Conservation (phyloP, 2,797 vertebrate species). For the Tachyglossus aculeatus region DNA sequence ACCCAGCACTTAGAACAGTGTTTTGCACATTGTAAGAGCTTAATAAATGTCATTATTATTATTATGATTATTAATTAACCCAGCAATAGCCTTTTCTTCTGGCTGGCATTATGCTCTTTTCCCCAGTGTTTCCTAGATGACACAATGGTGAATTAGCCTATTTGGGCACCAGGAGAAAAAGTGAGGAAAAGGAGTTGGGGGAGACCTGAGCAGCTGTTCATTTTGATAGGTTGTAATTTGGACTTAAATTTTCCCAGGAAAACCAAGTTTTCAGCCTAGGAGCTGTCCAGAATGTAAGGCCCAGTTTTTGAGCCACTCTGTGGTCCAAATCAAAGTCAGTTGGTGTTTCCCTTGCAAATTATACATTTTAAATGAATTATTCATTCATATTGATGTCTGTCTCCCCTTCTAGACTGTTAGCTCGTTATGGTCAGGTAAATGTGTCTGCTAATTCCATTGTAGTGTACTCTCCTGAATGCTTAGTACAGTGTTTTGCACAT, state of each 20-base stretch:
- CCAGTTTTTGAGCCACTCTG: constrained; percentile 26
- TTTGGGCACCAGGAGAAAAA: background rate
- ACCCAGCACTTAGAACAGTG: no score
- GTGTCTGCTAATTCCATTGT: no score
- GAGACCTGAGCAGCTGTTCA: background rate
- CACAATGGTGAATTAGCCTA: background rate
- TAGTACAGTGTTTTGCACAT: no score
- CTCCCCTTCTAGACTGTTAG: no score
- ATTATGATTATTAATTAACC: no score
- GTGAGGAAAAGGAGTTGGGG: background rate
- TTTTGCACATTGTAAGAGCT: no score
- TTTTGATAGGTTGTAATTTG: constrained; percentile 17
- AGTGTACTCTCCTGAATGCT: no score
- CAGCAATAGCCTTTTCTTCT: background rate
- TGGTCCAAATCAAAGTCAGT: constrained; percentile 27
- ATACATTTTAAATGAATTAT: no score
- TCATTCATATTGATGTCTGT: no score
- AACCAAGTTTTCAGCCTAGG: constrained; percentile 26
- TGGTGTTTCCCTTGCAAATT: no score
- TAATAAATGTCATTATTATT: no score
- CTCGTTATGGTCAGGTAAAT: no score
- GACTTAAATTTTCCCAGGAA: constrained; percentile 7
- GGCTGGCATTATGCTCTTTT: background rate
- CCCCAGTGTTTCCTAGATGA: background rate
- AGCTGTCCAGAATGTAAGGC: constrained; percentile 12